Conservation (phyloP, 2,113 vertebrate species). For the Strix uralensis region DNA sequence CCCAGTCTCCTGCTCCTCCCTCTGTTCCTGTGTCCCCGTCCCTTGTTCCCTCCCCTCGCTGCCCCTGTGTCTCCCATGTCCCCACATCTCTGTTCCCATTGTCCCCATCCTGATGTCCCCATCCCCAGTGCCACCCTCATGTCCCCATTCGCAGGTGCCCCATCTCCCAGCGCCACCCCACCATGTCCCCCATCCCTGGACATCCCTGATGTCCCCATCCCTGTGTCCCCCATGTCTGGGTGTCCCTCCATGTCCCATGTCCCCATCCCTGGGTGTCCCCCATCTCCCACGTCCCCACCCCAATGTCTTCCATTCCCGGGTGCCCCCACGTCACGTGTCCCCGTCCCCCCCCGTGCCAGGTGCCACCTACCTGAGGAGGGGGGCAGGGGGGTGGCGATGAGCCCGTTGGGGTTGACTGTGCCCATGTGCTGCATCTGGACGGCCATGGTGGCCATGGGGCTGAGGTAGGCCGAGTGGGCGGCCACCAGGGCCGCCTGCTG, state of each 20-base stretch:
- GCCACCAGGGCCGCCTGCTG: slow-evolving; percentile 92
- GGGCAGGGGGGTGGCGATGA: slow-evolving; percentile 84
- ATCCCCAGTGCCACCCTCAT: background rate
- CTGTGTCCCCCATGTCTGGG: background rate
- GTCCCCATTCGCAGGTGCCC: no score
- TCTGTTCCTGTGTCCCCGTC: background rate
- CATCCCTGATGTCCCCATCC: background rate
- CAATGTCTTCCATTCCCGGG: background rate
- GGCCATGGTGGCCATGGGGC: slow-evolving; percentile 91
- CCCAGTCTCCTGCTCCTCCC: no score
- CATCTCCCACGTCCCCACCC: background rate
- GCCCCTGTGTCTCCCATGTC: background rate
- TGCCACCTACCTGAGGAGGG: slow-evolving; percentile 73
- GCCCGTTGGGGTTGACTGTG: slow-evolving; percentile 88
- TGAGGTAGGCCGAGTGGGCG: slow-evolving; percentile 93
- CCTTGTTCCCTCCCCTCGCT: background rate
- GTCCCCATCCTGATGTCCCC: background rate
- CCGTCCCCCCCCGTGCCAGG: background rate
- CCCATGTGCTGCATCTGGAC: slow-evolving; percentile 96
- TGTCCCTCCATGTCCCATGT: background rate
- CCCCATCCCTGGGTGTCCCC: background rate
- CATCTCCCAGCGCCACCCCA: background rate
- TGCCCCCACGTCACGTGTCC: no score
- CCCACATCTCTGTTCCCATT: background rate
- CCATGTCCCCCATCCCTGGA: background rate